Evolutionary conservation across 2,888 invertebrate species (phyloP), one percentile per base, ranked within the genome.

Genomic region (Listrodromus nycthemerus): DNA sequence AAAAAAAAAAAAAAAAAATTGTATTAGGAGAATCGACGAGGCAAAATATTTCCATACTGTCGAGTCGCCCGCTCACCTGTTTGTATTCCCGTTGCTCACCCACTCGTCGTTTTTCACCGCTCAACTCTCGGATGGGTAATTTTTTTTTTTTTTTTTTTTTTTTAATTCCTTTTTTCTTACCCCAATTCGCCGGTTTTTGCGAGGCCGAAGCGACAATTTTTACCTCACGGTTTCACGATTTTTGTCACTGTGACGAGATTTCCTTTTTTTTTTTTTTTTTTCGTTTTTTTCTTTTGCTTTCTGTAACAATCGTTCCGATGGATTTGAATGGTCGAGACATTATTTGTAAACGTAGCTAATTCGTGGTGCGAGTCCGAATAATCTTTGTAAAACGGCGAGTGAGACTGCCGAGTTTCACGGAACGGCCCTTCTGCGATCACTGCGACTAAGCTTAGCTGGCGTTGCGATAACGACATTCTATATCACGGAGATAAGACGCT

Each of bases 21-120:
- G 48, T 24, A 30, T 24, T 41, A 27, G 69, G 65, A 30, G 66
- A 24, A 19, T 19, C 16, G 63, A 67, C 67, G 82, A 82, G 74
- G 77, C 77, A 48, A 82, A 81, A 82, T 73, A 55, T 52, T 65
- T 70, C 21, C 41, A 50, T 37, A 52, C 63, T 74, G n/a, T 21
- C 61, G 65, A 66, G 37, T 55, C 45, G 66, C 58, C 21, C 66
- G 58, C 67, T 45, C 45, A 77, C 76, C 76, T 67, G 76, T 81
- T 81, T 70, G 45, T 76, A 65, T 81, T 75, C 75, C 69, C 58
- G 24, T 37, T 66, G 19, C 73, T 21, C 33, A 58, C 79, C 45
- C 37, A 45, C 58, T 66, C 80, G 45, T 61, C 30, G 75, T 75
- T 70, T 75, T 75, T 80, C 80, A 63, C 75, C 37, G 50, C n/a